A percentile compares a stretch with the other conserved stretches of the same genome.
These are phyloP conservation scores for Erebia ligea DNA, from an alignment of 2,888 invertebrate species.

Conservation along the genomic window DNA sequence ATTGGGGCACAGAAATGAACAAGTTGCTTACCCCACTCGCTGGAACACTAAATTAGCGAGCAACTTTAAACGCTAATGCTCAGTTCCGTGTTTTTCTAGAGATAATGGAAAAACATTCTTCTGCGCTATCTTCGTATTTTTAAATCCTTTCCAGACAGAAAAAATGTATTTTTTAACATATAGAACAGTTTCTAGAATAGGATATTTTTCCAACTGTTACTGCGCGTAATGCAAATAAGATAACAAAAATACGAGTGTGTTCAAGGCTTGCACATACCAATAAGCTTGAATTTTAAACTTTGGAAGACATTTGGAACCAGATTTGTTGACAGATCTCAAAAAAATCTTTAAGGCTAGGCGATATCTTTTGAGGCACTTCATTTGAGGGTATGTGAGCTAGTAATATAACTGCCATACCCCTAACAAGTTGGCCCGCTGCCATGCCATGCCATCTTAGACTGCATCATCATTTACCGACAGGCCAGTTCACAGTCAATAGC, in stretches of 20 bases:
- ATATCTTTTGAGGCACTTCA: too few species aligned
- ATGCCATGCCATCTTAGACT: too few species aligned
- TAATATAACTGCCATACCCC: too few species aligned
- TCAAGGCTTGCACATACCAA: too few species aligned
- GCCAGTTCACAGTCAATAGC: too few species aligned
- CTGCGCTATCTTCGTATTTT: neutral
- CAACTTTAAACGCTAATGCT: constrained; percentile 18
- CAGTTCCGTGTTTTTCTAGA: constrained; percentile 2
- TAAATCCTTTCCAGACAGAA: neutral
- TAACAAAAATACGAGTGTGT: neutral
- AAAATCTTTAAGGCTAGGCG: too few species aligned
- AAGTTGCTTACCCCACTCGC: constrained; percentile 9
- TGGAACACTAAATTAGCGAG: constrained; percentile 11
- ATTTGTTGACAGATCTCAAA: too few species aligned
- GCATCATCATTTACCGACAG: too few species aligned
- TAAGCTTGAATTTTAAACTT: neutral
- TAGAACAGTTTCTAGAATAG: neutral
- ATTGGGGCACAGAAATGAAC: constrained; percentile 26
- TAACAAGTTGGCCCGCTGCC: too few species aligned
- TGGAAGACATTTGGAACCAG: too few species aligned
- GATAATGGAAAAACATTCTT: constrained; percentile 1
- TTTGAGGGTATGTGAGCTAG: too few species aligned
- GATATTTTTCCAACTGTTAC: neutral
- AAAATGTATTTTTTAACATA: constrained; percentile 10
- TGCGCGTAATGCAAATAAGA: neutral